Evolutionary conservation across 2,113 vertebrate species (phyloP), one percentile per base, ranked within the genome.

Genomic region (Neoarius graeffei): DNA sequence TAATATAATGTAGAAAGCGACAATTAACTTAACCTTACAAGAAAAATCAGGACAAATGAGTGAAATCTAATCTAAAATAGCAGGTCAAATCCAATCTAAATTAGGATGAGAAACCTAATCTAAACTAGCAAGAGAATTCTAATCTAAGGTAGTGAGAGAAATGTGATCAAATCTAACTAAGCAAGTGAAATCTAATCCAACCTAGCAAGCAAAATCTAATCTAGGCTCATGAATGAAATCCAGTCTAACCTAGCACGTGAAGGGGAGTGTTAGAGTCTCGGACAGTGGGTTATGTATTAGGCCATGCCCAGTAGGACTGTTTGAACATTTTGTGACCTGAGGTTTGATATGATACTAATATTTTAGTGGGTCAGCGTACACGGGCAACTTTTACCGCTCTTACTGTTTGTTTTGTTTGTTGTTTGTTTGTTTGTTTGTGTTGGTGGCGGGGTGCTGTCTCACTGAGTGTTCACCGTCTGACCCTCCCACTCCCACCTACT

Each of bases 401-500:
- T 35, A 42, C 25, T 76, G 57, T 90, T 52, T 80, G 83, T 64
- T 71, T 54, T 85, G 50, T 81, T 52, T 85, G 71, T 87, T 79
- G 69, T 86, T 77, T 64, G 74, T 81, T 42, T 42, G 42, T 42
- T 42, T 87, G 74, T 79, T 83, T 92, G 59, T 89, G 91, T 85
- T 90, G 90, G 91, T 92, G 85, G 89, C 85, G 86, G 94, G 94
- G 93, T 93, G 89, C 92, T 94, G 94, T 94, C 92, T 93, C 27
- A 81, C 92, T 91, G 94, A 94, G 93, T 94, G 93, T 93, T 93
- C 92, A 90, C 91, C 91, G 90, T 94, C 91, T 87, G 92, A 93
- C 92, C 92, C 94, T 93, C 54, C 79, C 20, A 81, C 94, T 94
- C 93, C 94, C 93, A 94, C 92, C 93, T 93, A 84, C 92, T 95